Conservation (phyloP, 2,797 vertebrate species). For the Neosilurus mollespiculum region DNA sequence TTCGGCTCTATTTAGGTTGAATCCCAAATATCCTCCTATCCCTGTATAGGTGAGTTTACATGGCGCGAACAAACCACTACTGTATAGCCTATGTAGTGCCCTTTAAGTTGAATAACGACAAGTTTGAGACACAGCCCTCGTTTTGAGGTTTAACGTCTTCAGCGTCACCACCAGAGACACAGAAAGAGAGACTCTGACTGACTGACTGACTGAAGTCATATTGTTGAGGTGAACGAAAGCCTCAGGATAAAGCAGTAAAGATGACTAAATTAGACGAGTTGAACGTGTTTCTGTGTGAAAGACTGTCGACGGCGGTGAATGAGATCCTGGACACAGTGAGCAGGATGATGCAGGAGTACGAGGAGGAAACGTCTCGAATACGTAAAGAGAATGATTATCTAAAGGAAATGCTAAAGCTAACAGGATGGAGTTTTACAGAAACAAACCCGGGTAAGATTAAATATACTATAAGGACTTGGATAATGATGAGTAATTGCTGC, state of each 20-base stretch:
- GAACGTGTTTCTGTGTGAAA: slow-evolving; percentile 54
- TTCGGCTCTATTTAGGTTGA: not conserved
- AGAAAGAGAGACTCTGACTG: not conserved
- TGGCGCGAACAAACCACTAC: not conserved
- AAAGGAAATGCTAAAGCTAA: slow-evolving; percentile 51
- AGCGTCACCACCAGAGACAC: not conserved
- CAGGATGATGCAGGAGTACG: slow-evolving; percentile 53
- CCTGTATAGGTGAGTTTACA: not conserved
- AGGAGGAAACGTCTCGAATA: slow-evolving; percentile 56
- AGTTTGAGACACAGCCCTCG: not conserved
- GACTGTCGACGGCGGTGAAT: slow-evolving; percentile 53
- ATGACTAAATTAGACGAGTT: slow-evolving; percentile 53
- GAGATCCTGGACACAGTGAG: slow-evolving; percentile 56
- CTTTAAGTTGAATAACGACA: not conserved
- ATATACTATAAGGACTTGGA: not conserved
- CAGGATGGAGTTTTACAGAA: slow-evolving; percentile 35
- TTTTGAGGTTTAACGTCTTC: not conserved
- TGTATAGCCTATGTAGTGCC: not conserved
- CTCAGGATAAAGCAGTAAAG: not conserved
- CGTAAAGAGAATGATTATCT: slow-evolving; percentile 53
- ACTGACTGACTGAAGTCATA: too few relatives aligned
- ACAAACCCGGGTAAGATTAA: slow-evolving; percentile 26
- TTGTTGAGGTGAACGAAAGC: not conserved
- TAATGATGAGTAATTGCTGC: too few relatives aligned
- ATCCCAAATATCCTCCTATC: not conserved